Percentiles rank a stretch among this genome's conserved stretches.
Conservation (phyloP, 2,797 vertebrate species). For the Phataginus tricuspis region DNA sequence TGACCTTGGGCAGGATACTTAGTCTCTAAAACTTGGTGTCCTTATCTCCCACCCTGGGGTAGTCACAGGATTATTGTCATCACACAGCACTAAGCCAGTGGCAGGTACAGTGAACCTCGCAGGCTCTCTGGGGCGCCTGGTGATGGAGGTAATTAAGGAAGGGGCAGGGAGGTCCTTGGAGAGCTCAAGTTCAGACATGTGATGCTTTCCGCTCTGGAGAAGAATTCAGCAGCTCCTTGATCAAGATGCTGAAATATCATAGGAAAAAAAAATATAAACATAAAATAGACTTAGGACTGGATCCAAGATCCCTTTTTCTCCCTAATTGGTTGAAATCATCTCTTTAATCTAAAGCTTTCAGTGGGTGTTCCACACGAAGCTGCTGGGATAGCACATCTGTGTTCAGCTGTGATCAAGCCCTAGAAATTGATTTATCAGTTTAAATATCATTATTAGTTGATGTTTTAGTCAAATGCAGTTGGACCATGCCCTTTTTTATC, state of each 20-base stretch:
- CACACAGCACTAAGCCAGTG: not conserved
- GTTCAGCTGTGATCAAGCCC: not conserved
- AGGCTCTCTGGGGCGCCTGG: not conserved
- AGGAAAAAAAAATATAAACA: not conserved
- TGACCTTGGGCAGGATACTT: not conserved
- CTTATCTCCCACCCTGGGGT: not conserved
- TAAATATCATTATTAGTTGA: not conserved
- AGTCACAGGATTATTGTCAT: not conserved
- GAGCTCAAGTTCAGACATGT: not conserved
- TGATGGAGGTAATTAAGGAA: not conserved
- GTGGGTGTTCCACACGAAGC: not conserved
- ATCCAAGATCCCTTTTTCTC: not conserved
- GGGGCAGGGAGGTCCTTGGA: not conserved
- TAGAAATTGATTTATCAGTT: not conserved
- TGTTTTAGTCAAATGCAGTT: not conserved
- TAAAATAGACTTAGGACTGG: not conserved
- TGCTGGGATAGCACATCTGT: not conserved
- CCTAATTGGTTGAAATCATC: not conserved
- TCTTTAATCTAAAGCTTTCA: not conserved
- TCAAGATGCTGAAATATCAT: not conserved
- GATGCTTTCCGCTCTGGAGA: not conserved
- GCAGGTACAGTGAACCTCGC: not conserved
- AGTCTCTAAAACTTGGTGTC: not conserved
- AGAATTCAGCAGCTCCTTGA: not conserved
- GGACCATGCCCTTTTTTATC: not conserved